phyloP scores from a whole-genome alignment of 1,140 invertebrate genomes.

The Holcopasites calliopsidis region DNA sequence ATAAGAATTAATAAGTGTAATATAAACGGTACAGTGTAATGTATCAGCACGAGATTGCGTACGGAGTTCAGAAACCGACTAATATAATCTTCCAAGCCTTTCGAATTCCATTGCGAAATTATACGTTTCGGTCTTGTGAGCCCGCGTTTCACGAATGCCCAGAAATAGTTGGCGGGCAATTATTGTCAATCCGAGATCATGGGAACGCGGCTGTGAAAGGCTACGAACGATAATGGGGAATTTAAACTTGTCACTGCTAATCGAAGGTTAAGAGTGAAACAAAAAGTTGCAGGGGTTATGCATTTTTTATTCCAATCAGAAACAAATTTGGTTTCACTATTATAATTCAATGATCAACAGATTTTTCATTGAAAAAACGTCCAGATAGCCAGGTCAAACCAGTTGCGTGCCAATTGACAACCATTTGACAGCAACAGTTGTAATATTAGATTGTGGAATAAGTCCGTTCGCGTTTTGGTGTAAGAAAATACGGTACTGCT shows the following conservation, averaged over 20 bases:
- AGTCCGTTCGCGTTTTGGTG: too few species aligned
- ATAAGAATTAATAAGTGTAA: background rate
- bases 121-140: slow-evolving; percentile 13
- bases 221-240: background rate
- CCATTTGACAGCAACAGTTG: too few species aligned
- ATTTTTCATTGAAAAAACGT: too few species aligned
- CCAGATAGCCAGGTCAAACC: too few species aligned
- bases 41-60: background rate
- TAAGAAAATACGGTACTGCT: too few species aligned
- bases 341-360: too few species aligned
- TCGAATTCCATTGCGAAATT: slow-evolving; percentile 37
- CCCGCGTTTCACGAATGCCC: slow-evolving; percentile 22
- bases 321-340: too few species aligned
- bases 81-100: slow-evolving; percentile 19
- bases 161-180: slow-evolving; percentile 3
- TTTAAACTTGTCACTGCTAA: background rate
- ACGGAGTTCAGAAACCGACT: background rate
- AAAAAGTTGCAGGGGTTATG: too few species aligned
- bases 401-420: too few species aligned
- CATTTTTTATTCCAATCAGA: too few species aligned
- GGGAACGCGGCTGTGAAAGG: background rate
- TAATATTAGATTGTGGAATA: too few species aligned
- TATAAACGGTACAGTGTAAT: background rate
- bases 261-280: too few species aligned
- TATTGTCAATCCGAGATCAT: background rate